A percentile compares a stretch with the other conserved stretches of the same genome.
Conservation (phyloP, 2,797 vertebrate genomes). For the Xerus rutilus region DNA sequence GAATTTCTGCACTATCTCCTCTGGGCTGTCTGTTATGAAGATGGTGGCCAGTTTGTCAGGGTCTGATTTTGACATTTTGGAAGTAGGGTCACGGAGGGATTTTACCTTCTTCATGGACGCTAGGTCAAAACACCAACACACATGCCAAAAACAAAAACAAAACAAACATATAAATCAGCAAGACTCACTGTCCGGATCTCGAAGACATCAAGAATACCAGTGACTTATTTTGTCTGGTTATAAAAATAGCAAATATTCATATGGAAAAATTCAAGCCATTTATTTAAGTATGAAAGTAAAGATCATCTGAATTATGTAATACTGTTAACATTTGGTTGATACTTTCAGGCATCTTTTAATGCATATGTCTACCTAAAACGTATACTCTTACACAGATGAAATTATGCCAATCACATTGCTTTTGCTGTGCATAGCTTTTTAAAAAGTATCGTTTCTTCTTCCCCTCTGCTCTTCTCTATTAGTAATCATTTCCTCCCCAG, state of each 20-base stretch:
- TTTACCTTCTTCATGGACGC: slow-evolving; percentile 94
- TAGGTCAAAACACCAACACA: slow-evolving; percentile 76
- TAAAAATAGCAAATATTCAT: background rate
- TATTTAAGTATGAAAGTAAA: background rate
- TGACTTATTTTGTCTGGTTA: background rate
- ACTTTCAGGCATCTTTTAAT: slow-evolving; percentile 8
- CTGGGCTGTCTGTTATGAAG: slow-evolving; percentile 92
- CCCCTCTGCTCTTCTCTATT: background rate
- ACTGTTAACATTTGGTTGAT: background rate
- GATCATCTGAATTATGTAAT: background rate
- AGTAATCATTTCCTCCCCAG: background rate
- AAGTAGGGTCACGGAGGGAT: slow-evolving; percentile 94
- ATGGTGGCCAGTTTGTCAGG: slow-evolving; percentile 93
- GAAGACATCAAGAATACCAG: background rate
- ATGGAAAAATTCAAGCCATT: background rate
- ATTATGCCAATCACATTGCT: background rate
- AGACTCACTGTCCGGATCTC: background rate
- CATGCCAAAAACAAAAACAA: background rate
- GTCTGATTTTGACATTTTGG: slow-evolving; percentile 99
- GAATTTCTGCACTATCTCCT: slow-evolving; percentile 94
- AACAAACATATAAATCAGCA: background rate
- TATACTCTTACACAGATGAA: background rate
- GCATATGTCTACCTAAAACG: background rate
- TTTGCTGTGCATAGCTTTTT: background rate
- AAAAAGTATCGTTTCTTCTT: background rate